phyloP scores from a whole-genome alignment of 23 tunicate genomes.

The Corella eumyota region DNA sequence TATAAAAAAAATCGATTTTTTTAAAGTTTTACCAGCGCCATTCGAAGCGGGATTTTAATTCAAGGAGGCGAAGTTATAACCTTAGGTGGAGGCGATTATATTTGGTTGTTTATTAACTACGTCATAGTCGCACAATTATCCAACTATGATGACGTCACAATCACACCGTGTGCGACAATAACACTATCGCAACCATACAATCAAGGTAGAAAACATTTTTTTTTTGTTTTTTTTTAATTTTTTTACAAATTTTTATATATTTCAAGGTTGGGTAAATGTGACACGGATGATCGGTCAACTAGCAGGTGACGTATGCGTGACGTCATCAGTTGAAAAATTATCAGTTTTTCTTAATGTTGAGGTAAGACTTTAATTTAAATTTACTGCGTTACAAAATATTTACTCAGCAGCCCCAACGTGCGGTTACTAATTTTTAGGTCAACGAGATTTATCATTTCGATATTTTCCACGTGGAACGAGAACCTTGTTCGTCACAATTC shows the following conservation, averaged over 20 bases:
- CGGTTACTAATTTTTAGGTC: no score
- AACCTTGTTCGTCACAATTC: conserved; percentile 15
- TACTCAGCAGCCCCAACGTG: no score
- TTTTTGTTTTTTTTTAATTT: no score
- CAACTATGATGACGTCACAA: conserved; percentile 2
- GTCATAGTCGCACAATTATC: conserved; percentile 9
- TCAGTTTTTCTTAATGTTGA: conserved; percentile 6
- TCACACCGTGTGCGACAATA: conserved; percentile 3
- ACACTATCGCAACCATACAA: conserved; percentile 5
- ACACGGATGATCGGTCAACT: background rate
- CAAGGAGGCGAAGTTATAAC: conserved; percentile 16
- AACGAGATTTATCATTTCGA: conserved; percentile 21
- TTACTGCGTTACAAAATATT: no score
- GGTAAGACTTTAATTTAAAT: no score
- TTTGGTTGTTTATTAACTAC: conserved; percentile 23
- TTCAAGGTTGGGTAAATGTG: conserved; percentile 11
- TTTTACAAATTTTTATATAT: no score
- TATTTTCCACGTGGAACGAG: conserved; percentile 17
- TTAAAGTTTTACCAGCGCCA: conserved; percentile 14
- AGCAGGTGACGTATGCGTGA: background rate
- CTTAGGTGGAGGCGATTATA: conserved; percentile 22
- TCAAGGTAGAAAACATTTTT: background rate
- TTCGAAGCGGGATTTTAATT: conserved; percentile 10
- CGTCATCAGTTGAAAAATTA: background rate
- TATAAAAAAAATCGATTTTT: background rate